A percentile compares a stretch with the other conserved stretches of the same genome.
Conservation (phyloP, 2,113 vertebrate genomes). For the Corythornis vintsioides region DNA sequence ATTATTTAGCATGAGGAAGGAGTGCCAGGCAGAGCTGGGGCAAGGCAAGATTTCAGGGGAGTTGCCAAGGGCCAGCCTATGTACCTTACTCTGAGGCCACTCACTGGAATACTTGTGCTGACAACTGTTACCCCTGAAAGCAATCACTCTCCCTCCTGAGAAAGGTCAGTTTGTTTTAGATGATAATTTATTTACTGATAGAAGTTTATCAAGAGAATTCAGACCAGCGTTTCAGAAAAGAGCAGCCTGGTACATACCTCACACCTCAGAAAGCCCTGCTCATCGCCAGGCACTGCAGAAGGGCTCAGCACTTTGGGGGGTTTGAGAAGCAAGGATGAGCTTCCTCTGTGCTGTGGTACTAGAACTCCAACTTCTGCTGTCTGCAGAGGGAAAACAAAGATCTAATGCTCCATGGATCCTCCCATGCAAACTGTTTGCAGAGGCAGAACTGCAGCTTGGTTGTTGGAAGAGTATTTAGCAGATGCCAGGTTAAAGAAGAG, state of each 20-base stretch:
- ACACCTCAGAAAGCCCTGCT: not conserved
- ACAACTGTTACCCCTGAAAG: not conserved
- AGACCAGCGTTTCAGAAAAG: not conserved
- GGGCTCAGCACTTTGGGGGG: not conserved
- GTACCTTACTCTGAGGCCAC: not conserved
- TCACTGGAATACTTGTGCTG: not conserved
- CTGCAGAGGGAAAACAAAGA: not conserved
- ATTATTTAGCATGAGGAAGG: conserved; percentile 7
- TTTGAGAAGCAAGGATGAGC: not conserved
- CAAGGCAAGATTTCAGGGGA: not conserved
- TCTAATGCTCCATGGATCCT: not conserved
- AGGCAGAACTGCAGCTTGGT: not conserved
- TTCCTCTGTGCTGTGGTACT: not conserved
- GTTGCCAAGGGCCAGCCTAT: not conserved
- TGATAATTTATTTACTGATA: not conserved
- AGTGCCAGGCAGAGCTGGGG: not conserved
- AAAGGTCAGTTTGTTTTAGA: not conserved
- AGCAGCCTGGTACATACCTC: not conserved
- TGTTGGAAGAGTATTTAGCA: not conserved
- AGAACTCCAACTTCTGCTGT: not conserved
- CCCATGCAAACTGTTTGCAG: not conserved
- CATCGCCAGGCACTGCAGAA: not conserved
- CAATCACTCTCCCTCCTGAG: not conserved
- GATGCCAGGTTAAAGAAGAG: not conserved
- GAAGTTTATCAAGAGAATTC: not conserved